Percentiles rank a stretch among this genome's conserved stretches.
These are phyloP conservation scores for Drosophila mettleri DNA, from an alignment of 2,888 invertebrate genomes.

Conservation along the genomic window DNA sequence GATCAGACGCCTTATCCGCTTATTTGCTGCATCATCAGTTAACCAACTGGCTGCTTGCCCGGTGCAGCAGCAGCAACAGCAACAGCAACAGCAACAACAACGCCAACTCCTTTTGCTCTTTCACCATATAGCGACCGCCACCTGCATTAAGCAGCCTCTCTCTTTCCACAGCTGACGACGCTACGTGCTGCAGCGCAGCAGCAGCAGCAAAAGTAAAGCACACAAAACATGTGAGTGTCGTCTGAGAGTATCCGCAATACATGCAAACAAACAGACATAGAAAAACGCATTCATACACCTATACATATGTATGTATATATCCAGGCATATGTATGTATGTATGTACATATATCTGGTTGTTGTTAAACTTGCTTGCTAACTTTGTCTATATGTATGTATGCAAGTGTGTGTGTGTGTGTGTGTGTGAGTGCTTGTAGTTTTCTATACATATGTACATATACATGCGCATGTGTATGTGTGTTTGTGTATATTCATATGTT, in stretches of 20 bases:
- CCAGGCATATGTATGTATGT: slow-evolving; percentile 5
- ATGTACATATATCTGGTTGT: slow-evolving; percentile 35
- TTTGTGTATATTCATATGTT: neutral
- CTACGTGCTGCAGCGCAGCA: slow-evolving; percentile 18
- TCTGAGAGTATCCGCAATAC: slow-evolving; percentile 40
- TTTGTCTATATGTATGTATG: slow-evolving; percentile 11
- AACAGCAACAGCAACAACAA: neutral
- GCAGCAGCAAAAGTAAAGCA: slow-evolving; percentile 20
- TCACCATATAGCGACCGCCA: slow-evolving; percentile 27
- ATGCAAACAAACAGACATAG: slow-evolving; percentile 41
- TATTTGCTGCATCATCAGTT: slow-evolving; percentile 57
- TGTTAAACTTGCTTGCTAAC: slow-evolving; percentile 67
- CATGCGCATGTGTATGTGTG: neutral
- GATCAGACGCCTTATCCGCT: slow-evolving; percentile 56
- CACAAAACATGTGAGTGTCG: slow-evolving; percentile 37
- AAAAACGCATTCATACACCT: slow-evolving; percentile 47
- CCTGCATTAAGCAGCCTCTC: slow-evolving; percentile 42
- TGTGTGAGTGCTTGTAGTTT: slow-evolving; percentile 6
- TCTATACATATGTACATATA: neutral
- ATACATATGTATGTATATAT: slow-evolving; percentile 6
- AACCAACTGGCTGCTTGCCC: slow-evolving; percentile 34
- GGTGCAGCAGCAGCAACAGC: slow-evolving; percentile 2
- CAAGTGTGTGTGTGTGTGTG: slow-evolving; percentile 1
- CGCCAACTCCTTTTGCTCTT: slow-evolving; percentile 15
- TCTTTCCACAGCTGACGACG: slow-evolving; percentile 38